Conservation (phyloP, 2,797 vertebrate species). For the Chrysocyon brachyurus region DNA sequence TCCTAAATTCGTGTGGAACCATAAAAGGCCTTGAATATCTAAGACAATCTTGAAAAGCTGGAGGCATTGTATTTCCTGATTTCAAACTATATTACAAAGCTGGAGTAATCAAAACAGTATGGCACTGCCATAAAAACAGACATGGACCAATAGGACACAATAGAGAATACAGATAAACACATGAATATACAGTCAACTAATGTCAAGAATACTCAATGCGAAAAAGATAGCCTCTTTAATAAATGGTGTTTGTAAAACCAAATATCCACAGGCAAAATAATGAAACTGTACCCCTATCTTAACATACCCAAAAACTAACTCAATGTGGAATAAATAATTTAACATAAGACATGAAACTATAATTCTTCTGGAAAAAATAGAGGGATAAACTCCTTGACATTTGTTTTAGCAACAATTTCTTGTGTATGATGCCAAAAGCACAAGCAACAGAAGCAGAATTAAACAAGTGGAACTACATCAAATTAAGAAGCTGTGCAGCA, state of each 20-base stretch:
- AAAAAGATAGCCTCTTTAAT: not conserved
- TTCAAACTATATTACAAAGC: not conserved
- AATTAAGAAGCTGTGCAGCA: not conserved
- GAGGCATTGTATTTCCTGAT: not conserved
- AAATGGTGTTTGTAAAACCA: not conserved
- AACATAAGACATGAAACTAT: not conserved
- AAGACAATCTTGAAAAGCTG: not conserved
- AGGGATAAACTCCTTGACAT: not conserved
- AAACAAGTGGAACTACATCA: not conserved
- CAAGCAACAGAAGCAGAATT: not conserved
- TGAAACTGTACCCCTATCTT: not conserved
- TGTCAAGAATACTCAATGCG: not conserved
- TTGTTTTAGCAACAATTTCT: not conserved
- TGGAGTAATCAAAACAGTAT: not conserved
- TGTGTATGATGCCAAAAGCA: not conserved
- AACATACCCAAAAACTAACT: not conserved
- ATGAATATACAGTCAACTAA: not conserved
- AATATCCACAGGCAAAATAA: not conserved
- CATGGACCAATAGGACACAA: not conserved
- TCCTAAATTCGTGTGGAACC: not conserved
- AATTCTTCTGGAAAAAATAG: not conserved
- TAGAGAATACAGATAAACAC: not conserved
- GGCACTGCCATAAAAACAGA: not conserved
- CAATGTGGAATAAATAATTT: not conserved
- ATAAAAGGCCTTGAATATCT: not conserved